A percentile compares a stretch with the other conserved stretches of the same genome.
phyloP scores from a whole-genome alignment of 2,888 invertebrate genomes.

The Adelphocoris suturalis region DNA sequence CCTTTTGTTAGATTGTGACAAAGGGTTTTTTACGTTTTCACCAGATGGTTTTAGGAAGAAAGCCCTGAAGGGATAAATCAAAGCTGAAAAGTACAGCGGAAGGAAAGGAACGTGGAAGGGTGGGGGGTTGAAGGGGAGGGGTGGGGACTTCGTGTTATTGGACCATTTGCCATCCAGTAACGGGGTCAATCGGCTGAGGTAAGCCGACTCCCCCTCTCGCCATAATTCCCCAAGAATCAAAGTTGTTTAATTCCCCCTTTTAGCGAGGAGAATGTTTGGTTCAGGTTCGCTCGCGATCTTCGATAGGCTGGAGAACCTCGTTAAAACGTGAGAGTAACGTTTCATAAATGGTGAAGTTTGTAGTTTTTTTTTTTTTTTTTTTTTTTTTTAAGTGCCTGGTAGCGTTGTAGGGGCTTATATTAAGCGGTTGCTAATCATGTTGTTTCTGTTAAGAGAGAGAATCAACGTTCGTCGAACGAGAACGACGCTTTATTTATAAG shows the following conservation, averaged over 20 bases:
- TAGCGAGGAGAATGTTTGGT: background rate
- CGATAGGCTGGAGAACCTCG: background rate
- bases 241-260: background rate
- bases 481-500: no score
- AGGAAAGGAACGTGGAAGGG: background rate
- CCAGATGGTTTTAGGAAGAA: conserved; percentile 34
- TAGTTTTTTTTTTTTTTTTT: no score
- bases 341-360: background rate
- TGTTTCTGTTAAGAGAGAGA: no score
- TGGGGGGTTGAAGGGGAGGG: background rate
- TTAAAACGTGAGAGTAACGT: background rate
- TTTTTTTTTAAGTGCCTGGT: no score
- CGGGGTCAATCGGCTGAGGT: conserved; percentile 32
- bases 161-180: conserved; percentile 28
- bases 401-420: no score
- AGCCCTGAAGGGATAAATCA: conserved; percentile 34
- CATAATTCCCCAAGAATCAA: background rate
- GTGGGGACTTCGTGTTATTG: background rate
- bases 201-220: background rate
- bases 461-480: no score
- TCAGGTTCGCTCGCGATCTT: background rate
- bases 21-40: conserved; percentile 40
- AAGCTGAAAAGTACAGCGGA: conserved; percentile 21
- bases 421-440: no score
- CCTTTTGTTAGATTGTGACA: conserved; percentile 21